Base-by-base conservation (phyloP, 2,888 invertebrate genomes). In the Eupithecia insigniata region DNA sequence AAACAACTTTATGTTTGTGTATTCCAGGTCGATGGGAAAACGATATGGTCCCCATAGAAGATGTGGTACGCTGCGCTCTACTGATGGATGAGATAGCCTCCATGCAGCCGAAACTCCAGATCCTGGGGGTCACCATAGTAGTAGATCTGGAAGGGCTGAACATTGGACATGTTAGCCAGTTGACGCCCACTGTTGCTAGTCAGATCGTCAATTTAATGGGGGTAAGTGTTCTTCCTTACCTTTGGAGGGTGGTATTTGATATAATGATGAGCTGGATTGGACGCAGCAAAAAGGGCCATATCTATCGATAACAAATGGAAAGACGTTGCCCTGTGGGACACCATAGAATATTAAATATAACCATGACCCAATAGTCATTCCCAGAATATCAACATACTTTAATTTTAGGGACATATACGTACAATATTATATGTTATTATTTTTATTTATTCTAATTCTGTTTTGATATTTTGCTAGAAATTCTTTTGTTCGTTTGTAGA, bases 131-230 rank as follows among this genome's bases (percentile, higher is more conserved):
- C 64, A 92, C 93, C 66, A 89, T 93, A 39, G 83, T 93, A 6
- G 90, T 93, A n/a, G 93, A 94, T 80, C 81, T 93, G 18, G 89
- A 90, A 8, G 93, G 91, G 0, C 80, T 93, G 8, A 88, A 86
- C 61, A 73, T 93, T 55, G 77, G 87, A 10, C 93, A 93, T 26
- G 86, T 90, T 5, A 83, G 88, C 14, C 89, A 90, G 10, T 76
- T 92, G 7, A 91, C 91, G 1, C 89, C 92, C 1, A 89, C 89
- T 0, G 87, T 92, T 0, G 93, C 93, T 1, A 79, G 85, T 22
- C 93, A 93, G 79, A 91, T 93, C 18, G 92, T 92, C 65, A 88
- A 86, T 46, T 82, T 94, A 7, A 91, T 93, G 90, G 93, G 93
- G 84, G 93, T 94, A 77, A 84, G 84, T 55, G 34, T 16, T 43